Base-by-base conservation (phyloP, 2,113 vertebrate species). In the Ceuthmochares aereus region DNA sequence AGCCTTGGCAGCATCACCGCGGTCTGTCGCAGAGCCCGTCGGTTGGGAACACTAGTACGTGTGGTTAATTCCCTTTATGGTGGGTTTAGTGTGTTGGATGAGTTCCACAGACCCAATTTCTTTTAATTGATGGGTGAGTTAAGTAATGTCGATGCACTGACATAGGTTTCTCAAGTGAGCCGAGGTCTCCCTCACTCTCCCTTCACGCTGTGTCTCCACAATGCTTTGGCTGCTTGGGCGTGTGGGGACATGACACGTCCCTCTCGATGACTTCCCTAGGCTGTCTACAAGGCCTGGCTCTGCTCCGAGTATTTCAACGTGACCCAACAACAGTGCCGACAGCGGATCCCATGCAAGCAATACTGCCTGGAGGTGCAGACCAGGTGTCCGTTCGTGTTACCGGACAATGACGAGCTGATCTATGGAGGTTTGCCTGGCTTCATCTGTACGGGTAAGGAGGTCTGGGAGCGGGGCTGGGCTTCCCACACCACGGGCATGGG, bases 341-440 rank as follows among this genome's bases (percentile, higher is more conserved):
- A 97, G 91, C 98, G 98, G 97, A 98, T 98, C 96, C 98, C 98
- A 91, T 98, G 98, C 98, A 98, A 98, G 98, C 98, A 98, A 95
- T 98, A 98, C 97, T 98, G 98, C 97, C 98, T 98, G 98, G 98
- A 98, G 96, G 98, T 98, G 97, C 98, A 98, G 98, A 98, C 98
- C 94, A 98, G 97, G 96, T 98, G 98, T 96, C 98, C 98, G 59
- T 98, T 98, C 76, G 97, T 98, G 94, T 98, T 98, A 95, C 98
- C 98, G 14, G 98, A 98, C 98, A 98, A 98, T 87, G 98, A 98
- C 13, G 98, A 98, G 91, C 98, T 98, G 94, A 98, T 98, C 93
- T 98, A 98, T 66, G 98, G 98, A 97, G 98, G 98, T 93, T 97
- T 98, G 97, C 98, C 98, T 94, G 98, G 98, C 94, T 98, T 98